Evolutionary conservation across 2,888 invertebrate genomes (phyloP).

Genomic region (Hanleya hanleyi): DNA sequence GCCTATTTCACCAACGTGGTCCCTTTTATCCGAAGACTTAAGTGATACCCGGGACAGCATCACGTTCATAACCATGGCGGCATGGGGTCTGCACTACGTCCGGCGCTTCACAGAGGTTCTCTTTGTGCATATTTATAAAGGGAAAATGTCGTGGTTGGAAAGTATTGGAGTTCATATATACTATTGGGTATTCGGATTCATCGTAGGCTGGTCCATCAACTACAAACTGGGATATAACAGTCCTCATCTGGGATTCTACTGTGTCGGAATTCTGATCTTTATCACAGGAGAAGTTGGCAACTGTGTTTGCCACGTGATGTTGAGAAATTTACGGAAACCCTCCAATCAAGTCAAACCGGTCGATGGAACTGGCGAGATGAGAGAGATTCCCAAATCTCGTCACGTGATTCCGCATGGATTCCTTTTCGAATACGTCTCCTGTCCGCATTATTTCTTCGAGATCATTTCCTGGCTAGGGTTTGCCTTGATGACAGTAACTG

Average conservation of each 20-base stretch:
- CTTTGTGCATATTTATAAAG: not conserved
- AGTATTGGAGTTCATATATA: not conserved
- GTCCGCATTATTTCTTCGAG: constrained; percentile 3
- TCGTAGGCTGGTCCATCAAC: not conserved
- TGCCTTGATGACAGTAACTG: not conserved
- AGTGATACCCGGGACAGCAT: not conserved
- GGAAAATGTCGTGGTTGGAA: not conserved
- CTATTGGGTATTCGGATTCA: not conserved
- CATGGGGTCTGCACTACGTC: not conserved
- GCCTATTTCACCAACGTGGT: not conserved
- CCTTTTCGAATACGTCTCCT: not conserved
- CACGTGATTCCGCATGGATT: not conserved
- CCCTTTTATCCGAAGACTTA: not conserved
- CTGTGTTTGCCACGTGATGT: constrained; percentile 3
- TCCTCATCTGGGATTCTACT: constrained; percentile 6
- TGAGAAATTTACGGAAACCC: not conserved
- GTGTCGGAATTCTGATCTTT: not conserved
- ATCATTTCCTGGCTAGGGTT: not conserved
- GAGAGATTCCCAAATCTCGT: not conserved
- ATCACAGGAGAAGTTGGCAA: not conserved
- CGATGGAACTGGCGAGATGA: not conserved
- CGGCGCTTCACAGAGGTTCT: not conserved
- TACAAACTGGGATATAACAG: not conserved
- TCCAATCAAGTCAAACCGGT: not conserved
- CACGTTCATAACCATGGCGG: not conserved